These are phyloP conservation scores for Pollimyrus isidori DNA, from an alignment of 2,113 vertebrate species.

Conservation along the genomic window DNA sequence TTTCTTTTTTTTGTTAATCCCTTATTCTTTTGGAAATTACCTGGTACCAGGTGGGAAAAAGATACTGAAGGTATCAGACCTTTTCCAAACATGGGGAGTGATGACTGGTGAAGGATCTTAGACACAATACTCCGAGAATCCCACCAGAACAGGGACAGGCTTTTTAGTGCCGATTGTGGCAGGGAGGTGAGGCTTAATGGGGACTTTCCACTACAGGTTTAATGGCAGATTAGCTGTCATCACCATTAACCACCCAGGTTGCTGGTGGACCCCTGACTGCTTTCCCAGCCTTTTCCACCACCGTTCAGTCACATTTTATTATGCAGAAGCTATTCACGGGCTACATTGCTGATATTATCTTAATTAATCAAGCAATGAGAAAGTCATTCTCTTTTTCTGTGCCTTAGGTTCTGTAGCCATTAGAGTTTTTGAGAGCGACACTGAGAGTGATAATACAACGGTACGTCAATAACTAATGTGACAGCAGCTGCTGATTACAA, in stretches of 20 bases:
- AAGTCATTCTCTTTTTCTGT: background rate
- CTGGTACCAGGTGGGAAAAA: background rate
- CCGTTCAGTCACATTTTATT: background rate
- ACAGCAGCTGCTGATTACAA: background rate
- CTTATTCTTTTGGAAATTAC: background rate
- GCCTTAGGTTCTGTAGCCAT: background rate
- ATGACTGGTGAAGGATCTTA: background rate
- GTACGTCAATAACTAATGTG: background rate
- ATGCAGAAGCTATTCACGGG: background rate
- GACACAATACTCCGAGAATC: background rate
- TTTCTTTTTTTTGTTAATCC: background rate
- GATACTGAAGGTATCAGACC: background rate
- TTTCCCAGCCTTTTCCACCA: background rate
- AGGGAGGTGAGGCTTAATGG: background rate
- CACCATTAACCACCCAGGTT: background rate
- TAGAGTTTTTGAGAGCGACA: background rate
- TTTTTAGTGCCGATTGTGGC: background rate
- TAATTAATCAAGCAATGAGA: background rate
- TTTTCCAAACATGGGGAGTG: background rate
- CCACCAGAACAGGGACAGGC: background rate
- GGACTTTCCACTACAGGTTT: background rate
- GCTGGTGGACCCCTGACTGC: background rate
- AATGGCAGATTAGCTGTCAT: background rate
- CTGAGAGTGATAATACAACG: background rate
- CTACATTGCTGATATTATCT: background rate